These are phyloP conservation scores for Crotalus tigris DNA, from an alignment of 2,113 vertebrate species.

Conservation along the genomic window DNA sequence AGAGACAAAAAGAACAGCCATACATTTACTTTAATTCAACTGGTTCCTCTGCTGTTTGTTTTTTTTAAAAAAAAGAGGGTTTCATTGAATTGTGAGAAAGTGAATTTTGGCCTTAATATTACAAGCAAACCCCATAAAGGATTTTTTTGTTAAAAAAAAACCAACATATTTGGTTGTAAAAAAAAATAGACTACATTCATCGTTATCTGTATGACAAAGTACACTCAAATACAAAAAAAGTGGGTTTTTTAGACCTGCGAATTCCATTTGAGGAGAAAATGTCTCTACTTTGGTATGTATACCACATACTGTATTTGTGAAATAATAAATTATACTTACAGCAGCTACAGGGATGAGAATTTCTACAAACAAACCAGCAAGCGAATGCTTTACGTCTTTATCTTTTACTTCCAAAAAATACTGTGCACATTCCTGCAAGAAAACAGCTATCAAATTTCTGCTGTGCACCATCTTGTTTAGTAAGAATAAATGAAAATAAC, in stretches of 20 bases:
- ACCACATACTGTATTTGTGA: background rate
- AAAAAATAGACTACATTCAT: background rate
- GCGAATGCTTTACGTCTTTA: slow-evolving; percentile 96
- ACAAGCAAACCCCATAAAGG: background rate
- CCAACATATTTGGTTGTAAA: background rate
- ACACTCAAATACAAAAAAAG: background rate
- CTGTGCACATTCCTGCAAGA: slow-evolving; percentile 90
- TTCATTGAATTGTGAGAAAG: background rate
- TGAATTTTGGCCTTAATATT: background rate
- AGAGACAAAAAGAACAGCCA: background rate
- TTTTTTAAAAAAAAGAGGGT: background rate
- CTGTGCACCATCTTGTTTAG: background rate
- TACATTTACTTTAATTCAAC: background rate
- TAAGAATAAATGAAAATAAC: background rate
- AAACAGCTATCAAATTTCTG: background rate
- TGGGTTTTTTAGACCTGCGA: background rate
- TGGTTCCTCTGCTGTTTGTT: background rate
- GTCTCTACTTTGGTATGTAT: too few species aligned
- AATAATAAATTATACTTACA: slow-evolving; percentile 77
- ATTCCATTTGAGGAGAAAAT: background rate
- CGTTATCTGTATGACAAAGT: background rate
- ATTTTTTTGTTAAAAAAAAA: background rate
- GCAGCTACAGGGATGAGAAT: slow-evolving; percentile 98
- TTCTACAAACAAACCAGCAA: slow-evolving; percentile 97
- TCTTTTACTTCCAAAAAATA: slow-evolving; percentile 99